Evolutionary conservation across 2,888 invertebrate genomes (phyloP), one percentile per base, ranked within the genome.

Genomic region (Metellina segmentata): DNA sequence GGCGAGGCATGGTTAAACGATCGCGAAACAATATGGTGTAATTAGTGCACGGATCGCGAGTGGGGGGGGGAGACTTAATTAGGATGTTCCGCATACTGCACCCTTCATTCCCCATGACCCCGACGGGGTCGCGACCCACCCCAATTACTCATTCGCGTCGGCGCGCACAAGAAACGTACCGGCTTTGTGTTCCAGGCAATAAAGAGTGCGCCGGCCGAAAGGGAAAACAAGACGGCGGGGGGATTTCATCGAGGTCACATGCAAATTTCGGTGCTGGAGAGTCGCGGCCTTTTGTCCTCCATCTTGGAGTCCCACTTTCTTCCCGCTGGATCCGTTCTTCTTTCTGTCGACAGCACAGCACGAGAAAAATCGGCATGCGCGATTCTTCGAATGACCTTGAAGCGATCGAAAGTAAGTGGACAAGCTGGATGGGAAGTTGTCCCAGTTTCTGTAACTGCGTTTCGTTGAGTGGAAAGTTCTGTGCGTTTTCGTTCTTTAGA

Each of bases 31-130:
- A 75, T 81, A 48, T 81, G 13, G 51, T 16, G 74, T 88, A 88
- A 88, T 88, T 53, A 88, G 79, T 71, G 82, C 51, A 82, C 48
- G 49, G 70, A 16, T 82, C 61, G 49, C 51, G 69, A 51, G 20
- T 20, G 78, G 19, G 87, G 79, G 78, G 19, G 87, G 79, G 86
- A 88, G 53, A 75, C 88, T 81, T 88, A 88, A 88, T 88, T 81
- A 88, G 88, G 70, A 81, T 81, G 81, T 81, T 75, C 19, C 74
- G 48, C 74, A 75, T 81, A 88, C 88, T 88, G 81, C 88, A 81
- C 81, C 88, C 88, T 88, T 88, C 81, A 88, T 88, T 81, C 88
- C 81, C 81, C 74, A 74, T 81, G 88, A 88, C 88, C 88, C 87
- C 49, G 49, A 11, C 20, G 69, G 78, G 79, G 87, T 87, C 87